These are phyloP conservation scores for Schizopygopsis malacanthus DNA, from an alignment of 2,797 vertebrate genomes.

Conservation along the genomic window DNA sequence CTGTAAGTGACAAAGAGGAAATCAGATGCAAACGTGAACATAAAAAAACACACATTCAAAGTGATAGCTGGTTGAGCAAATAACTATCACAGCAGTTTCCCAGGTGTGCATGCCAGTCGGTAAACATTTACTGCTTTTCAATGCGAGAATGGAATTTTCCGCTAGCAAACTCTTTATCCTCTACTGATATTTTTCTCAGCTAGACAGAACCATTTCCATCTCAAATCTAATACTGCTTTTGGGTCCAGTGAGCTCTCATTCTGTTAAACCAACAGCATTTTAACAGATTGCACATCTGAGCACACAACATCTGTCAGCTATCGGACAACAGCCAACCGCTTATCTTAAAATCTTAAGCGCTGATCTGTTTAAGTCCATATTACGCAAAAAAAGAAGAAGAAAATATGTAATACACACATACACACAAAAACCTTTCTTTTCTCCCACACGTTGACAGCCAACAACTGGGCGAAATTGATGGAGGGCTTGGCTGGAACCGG, in stretches of 20 bases:
- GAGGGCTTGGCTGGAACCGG: slow-evolving; percentile 28
- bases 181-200: slow-evolving; percentile 52
- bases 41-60: slow-evolving; percentile 10
- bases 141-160: slow-evolving; percentile 66
- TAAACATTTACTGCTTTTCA: slow-evolving; percentile 59
- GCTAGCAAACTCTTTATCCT: slow-evolving; percentile 60
- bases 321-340: slow-evolving; percentile 9
- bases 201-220: slow-evolving; percentile 52
- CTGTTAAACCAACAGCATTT: slow-evolving; percentile 61
- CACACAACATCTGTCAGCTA: slow-evolving; percentile 56
- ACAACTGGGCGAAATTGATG: slow-evolving; percentile 32
- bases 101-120: slow-evolving; percentile 48
- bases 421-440: neutral
- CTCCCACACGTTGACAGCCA: slow-evolving; percentile 30
- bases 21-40: slow-evolving; percentile 6
- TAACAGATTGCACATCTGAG: slow-evolving; percentile 60
- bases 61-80: slow-evolving; percentile 53
- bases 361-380: slow-evolving; percentile 9
- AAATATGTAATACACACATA: neutral
- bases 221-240: slow-evolving; percentile 57
- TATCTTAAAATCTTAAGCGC: slow-evolving; percentile 4
- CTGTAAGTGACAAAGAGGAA: neutral
- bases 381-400: neutral
- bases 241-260: slow-evolving; percentile 54
- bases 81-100: slow-evolving; percentile 52